Evolutionary conservation across 2,113 vertebrate genomes (phyloP).

Genomic region (Sinocyclocheilus anshuiensis): DNA sequence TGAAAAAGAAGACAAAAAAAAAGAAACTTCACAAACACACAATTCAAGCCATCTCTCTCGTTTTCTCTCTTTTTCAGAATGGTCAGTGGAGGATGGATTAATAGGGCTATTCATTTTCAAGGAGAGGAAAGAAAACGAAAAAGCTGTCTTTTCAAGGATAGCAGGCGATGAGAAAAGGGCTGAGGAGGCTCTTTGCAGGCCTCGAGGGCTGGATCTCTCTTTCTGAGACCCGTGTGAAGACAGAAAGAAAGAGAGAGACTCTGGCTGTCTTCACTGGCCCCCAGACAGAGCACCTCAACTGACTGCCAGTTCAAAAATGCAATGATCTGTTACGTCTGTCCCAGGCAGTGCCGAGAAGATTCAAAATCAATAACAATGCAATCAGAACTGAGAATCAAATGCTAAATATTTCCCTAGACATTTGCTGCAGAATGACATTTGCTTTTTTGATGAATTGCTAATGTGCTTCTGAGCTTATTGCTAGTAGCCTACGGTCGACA

Average conservation of each 20-base stretch:
- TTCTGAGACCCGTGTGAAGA: slow-evolving; percentile 45
- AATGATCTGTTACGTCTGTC: slow-evolving; percentile 73
- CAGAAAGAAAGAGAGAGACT: slow-evolving; percentile 26
- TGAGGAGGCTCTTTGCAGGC: slow-evolving; percentile 56
- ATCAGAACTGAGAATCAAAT: slow-evolving; percentile 86
- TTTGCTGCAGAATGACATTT: slow-evolving; percentile 78
- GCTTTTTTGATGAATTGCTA: slow-evolving; percentile 81
- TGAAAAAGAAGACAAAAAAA: background rate
- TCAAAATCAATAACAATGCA: slow-evolving; percentile 83
- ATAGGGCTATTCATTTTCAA: slow-evolving; percentile 50
- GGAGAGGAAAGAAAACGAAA: slow-evolving; percentile 35
- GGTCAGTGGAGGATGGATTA: slow-evolving; percentile 38
- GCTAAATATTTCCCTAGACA: slow-evolving; percentile 77
- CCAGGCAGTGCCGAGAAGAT: slow-evolving; percentile 68
- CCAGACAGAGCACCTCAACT: slow-evolving; percentile 72
- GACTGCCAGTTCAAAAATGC: slow-evolving; percentile 82
- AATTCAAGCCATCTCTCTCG: slow-evolving; percentile 23
- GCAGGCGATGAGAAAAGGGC: slow-evolving; percentile 24
- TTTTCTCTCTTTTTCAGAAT: slow-evolving; percentile 29
- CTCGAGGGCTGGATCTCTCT: slow-evolving; percentile 51
- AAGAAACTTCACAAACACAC: slow-evolving; percentile 25
- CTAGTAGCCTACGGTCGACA: background rate
- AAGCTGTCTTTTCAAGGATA: slow-evolving; percentile 23
- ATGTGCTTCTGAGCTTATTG: slow-evolving; percentile 65
- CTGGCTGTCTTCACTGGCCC: slow-evolving; percentile 63